Conservation (phyloP, 2,113 vertebrate species). For the Zosterops hypoxanthus region DNA sequence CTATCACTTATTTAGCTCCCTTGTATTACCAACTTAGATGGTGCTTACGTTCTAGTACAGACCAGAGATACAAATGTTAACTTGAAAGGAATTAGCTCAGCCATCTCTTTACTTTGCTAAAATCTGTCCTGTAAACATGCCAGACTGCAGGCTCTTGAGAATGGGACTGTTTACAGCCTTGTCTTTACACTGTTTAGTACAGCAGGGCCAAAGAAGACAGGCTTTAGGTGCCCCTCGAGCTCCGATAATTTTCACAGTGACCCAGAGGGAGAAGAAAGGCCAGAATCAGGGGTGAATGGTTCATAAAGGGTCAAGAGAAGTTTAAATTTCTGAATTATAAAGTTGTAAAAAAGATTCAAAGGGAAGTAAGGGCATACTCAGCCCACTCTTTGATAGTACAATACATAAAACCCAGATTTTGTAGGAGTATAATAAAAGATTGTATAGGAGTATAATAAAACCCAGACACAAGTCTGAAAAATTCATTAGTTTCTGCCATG, state of each 20-base stretch:
- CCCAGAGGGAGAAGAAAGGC: background rate
- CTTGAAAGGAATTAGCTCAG: background rate
- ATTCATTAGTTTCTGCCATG: slow-evolving; percentile 52
- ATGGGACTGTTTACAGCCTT: background rate
- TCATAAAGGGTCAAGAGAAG: background rate
- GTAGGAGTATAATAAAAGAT: slow-evolving; percentile 63
- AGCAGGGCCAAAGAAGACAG: background rate
- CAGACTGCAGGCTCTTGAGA: background rate
- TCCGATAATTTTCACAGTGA: background rate
- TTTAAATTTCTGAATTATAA: slow-evolving; percentile 60
- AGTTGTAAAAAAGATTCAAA: slow-evolving; percentile 62
- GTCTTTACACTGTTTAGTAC: background rate
- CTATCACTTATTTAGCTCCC: background rate
- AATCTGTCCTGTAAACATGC: background rate
- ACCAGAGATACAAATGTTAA: background rate
- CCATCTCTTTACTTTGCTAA: background rate
- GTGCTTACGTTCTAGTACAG: fast-evolving
- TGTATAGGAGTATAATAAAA: slow-evolving; percentile 65
- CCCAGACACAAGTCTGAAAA: slow-evolving; percentile 60
- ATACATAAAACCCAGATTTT: slow-evolving; percentile 43
- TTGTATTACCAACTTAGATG: background rate
- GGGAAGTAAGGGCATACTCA: slow-evolving; percentile 24
- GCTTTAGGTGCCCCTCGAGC: background rate
- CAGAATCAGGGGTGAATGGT: background rate
- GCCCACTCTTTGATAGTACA: slow-evolving; percentile 16